Conservation (phyloP, 1,140 invertebrate genomes). For the Mylabris phalerata region DNA sequence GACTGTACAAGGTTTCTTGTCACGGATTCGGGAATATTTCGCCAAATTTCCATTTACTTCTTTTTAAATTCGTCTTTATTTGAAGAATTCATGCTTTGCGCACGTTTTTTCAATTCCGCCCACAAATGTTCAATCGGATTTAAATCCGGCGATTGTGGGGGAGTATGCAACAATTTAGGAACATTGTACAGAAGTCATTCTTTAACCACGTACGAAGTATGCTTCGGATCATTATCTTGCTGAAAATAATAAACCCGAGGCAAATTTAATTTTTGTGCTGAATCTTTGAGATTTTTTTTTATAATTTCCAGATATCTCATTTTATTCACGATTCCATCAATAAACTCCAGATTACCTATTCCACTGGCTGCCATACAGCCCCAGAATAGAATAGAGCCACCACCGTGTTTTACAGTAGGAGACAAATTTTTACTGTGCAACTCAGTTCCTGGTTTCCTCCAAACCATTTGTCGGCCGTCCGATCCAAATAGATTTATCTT, state of each 20-base stretch:
- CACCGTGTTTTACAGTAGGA: constrained; percentile 32
- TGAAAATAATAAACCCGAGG: constrained; percentile 9
- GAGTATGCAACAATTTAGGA: constrained; percentile 6
- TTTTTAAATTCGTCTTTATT: too few relatives aligned
- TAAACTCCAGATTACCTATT: constrained; percentile 31
- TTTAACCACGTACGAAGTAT: background rate
- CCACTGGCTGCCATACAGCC: constrained; percentile 35
- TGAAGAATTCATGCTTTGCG: too few relatives aligned
- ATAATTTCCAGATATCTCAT: too few relatives aligned
- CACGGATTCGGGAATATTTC: too few relatives aligned
- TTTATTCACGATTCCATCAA: constrained; percentile 36
- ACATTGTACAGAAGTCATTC: constrained; percentile 19
- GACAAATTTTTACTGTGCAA: constrained; percentile 6
- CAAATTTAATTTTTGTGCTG: too few relatives aligned
- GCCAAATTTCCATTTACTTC: too few relatives aligned
- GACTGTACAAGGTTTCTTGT: too few relatives aligned
- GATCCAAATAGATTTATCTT: constrained; percentile 22
- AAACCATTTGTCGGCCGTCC: too few relatives aligned
- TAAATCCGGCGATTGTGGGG: constrained; percentile 15
- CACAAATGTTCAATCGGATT: constrained; percentile 32
- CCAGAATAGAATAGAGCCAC: constrained; percentile 36
- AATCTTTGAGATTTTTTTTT: too few relatives aligned
- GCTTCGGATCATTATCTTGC: too few relatives aligned
- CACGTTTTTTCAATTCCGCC: background rate
- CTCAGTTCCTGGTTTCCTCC: constrained; percentile 2